A percentile compares a stretch with the other conserved stretches of the same genome.
Evolutionary conservation across 2,888 invertebrate species (phyloP).

Genomic region (Tenodera sinensis): DNA sequence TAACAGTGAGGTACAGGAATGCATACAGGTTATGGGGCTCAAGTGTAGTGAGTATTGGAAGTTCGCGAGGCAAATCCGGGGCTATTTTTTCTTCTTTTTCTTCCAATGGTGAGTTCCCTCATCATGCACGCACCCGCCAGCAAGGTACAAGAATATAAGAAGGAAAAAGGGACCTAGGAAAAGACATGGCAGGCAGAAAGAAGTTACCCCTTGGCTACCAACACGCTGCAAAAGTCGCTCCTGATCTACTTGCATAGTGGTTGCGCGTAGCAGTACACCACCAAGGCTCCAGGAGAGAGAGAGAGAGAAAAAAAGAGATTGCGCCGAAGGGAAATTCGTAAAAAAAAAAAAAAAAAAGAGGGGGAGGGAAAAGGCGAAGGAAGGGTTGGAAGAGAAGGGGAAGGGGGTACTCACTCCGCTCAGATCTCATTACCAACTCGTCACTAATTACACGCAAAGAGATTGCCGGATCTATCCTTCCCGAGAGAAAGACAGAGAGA

Average conservation of each 20-base stretch:
- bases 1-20: neutral
- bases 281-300: neutral
- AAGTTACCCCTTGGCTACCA: neutral
- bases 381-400: neutral
- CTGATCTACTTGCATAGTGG: neutral
- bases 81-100: neutral
- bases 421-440: constrained; percentile 29
- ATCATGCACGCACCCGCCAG: neutral
- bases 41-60: neutral
- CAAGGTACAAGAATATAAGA: neutral
- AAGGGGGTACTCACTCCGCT: constrained; percentile 13
- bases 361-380: neutral
- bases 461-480: constrained; percentile 21
- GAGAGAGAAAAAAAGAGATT: neutral
- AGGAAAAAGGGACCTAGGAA: neutral
- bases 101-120: neutral
- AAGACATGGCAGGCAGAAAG: neutral
- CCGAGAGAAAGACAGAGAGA: neutral
- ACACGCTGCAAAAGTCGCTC: neutral
- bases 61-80: neutral
- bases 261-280: neutral
- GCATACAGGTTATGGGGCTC: neutral
- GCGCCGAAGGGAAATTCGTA: neutral
- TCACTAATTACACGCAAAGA: constrained; percentile 30
- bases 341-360: neutral